Evolutionary conservation across 2,113 vertebrate genomes (phyloP), one percentile per base, ranked within the genome.

Genomic region (Phrynocephalus versicolor): DNA sequence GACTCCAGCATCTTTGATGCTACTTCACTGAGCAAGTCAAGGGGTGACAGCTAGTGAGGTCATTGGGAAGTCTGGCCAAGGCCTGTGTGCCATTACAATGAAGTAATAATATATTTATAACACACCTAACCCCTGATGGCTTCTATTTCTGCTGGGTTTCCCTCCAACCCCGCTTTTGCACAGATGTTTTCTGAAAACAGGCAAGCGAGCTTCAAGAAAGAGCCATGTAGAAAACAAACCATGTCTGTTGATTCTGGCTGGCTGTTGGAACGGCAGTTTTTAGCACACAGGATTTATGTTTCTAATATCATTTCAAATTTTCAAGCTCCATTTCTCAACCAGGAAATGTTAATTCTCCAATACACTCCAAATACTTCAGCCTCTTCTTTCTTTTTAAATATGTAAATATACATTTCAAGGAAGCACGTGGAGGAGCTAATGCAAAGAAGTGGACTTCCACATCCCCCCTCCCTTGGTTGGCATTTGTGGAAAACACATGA

Each of bases 241-340:
- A 60, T 92, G 95, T 92, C 94, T 97, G 95, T 96, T 97, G 95
- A 95, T 94, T 94, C 96, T 96, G 95, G 96, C 95, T 91, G 93
- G 92, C 81, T 93, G 88, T 92, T 94, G 83, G 92, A 93, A 95
- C 65, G 91, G 94, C 90, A 92, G 95, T 96, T 96, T 96, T 97
- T 96, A 96, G 94, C 95, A 93, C 89, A 0, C 86, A 90, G 95
- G 94, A 97, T 96, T 97, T 97, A 96, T 96, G 96, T 96, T 95
- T 96, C 95, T 95, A 97, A 96, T 96, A 96, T 94, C 90, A 95
- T 96, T 96, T 96, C 95, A 96, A 97, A 96, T 96, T 96, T 95
- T 96, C 9, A 9, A 90, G 92, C 94, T 92, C 87, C 91, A 30
- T 95, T 96, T 85, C 93, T 94, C 94, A 94, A 95, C 95, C 94